Base-by-base conservation (phyloP, 2,888 invertebrate species). In the Macropis europaea region DNA sequence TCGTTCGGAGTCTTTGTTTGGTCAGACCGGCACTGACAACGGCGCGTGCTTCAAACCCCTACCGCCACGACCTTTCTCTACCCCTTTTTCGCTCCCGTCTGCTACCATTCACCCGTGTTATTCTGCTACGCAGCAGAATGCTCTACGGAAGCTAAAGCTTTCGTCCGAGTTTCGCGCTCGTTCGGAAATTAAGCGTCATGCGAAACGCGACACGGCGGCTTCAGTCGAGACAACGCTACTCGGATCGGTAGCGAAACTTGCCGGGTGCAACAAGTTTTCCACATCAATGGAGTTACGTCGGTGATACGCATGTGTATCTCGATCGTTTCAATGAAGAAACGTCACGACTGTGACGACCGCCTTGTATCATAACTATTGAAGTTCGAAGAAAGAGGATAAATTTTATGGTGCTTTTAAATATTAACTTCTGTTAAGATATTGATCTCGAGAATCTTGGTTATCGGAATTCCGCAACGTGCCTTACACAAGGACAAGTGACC, bases 231-330 rank as follows among this genome's bases (percentile, higher is more conserved):
- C 40, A 11, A 54, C 24, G 19, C 13, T 6, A 28, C 15, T 50
- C 15, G 19, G 56, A 57, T 61, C 72, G 73, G 60, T 73, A 66
- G 45, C 56, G 11, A 60, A 52, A n/a, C n/a, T n/a, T 19, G 69
- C 42, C 19, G 28, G 15, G 34, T 19, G 24, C 30, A 15, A 4
- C 17, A 7, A 13, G 30, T 50, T 30, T 19, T 26, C n/a, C 56
- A 45, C 9, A 19, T 30, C 11, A n/a, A 54, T 30, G 47, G 36
- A 38, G 26, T 34, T 54, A 13, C 42, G 7, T 22, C 13, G 13
- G 24, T 38, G 45, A 19, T 11, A 32, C 13, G 42, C 3, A 40
- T 30, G 50, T 22, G 63, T 7, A 3, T 24, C 13, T 24, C 48
- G 48, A 36, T 24, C n/a, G 6, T 9, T 36, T 26, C 3, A 9